Evolutionary conservation across 2,888 invertebrate species (phyloP), one percentile per base, ranked within the genome.

Genomic region (Hirudinaria manillensis): DNA sequence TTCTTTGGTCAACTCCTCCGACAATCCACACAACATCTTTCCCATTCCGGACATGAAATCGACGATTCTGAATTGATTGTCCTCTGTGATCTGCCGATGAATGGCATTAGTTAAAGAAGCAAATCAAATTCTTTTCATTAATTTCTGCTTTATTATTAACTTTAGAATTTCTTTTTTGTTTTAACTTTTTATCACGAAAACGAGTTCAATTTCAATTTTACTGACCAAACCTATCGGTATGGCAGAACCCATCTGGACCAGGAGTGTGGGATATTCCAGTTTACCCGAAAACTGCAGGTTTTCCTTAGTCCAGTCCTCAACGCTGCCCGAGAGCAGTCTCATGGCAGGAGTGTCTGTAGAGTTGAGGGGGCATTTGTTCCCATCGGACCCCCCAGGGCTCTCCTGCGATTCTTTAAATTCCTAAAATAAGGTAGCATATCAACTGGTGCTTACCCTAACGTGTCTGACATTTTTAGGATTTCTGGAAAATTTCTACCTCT

Each of bases 11-110:
- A 73, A 2, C 38, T 73, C 73, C 34, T 73, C 73, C 2, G 73
- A 51, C 73, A 73, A 36, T 1, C 36, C 73, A 73, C 73, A 73
- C 29, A 73, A n/a, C 27, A 61, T 73, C 65, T 73, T 73, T 16
- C 73, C 73, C n/a, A 34, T n/a, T 1, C 34, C 65, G n/a, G 61
- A 24, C 10, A 56, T 1, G 38, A 6, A 65, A n/a, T 65, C 73
- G 36, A 73, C 34, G 7, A 36, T 53, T n/a, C 38, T 61, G 24
- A 73, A 65, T 16, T 56, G 27, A 10, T 16, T 53, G 19, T 72
- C 32, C 13, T 72, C 55, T 16, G n/a, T 21, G 27, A 72, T 27
- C 72, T 72, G 55, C n/a, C n/a, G n/a, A n/a, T n/a, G n/a, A n/a
- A n/a, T n/a, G n/a, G n/a, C n/a, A n/a, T n/a, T n/a, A n/a, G n/a